A percentile compares a stretch with the other conserved stretches of the same genome.
phyloP scores from a whole-genome alignment of 1,140 invertebrate species.

The Conus ventricosus region DNA sequence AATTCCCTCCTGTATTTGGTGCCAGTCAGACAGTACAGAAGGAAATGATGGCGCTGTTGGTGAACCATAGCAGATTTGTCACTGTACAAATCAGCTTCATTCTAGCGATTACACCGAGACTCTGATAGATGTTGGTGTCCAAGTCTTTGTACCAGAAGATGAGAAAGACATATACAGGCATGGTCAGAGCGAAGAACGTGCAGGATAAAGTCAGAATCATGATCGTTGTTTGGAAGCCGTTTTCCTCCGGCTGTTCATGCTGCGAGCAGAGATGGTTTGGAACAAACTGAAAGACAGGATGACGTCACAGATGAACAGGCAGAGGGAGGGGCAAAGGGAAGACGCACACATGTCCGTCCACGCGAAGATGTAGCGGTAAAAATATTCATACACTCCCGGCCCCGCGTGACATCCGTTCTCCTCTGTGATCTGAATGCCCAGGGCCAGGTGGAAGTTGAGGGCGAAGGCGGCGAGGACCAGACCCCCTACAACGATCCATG shows the following conservation, averaged over 20 bases:
- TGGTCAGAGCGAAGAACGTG: background rate
- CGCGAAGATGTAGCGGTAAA: background rate
- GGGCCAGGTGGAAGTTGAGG: background rate
- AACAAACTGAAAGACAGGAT: background rate
- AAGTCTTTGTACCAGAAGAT: too few relatives aligned
- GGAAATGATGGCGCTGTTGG: slow-evolving; percentile 16
- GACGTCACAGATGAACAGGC: background rate
- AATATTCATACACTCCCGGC: background rate
- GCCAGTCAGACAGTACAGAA: background rate
- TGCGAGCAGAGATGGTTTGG: background rate
- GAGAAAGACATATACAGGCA: background rate
- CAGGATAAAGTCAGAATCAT: background rate
- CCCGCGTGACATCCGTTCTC: background rate
- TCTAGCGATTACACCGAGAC: background rate
- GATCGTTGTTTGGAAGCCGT: background rate
- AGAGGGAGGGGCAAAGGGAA: background rate
- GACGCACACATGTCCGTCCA: background rate
- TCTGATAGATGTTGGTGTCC: too few relatives aligned
- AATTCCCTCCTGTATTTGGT: background rate
- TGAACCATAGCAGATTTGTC: background rate
- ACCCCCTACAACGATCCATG: background rate
- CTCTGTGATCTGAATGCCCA: background rate
- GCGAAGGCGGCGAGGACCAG: background rate
- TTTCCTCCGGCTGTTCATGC: background rate
- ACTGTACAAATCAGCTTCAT: background rate